Conservation (phyloP, 2,113 vertebrate genomes). For the Brachyhypopomus occidentalis region DNA sequence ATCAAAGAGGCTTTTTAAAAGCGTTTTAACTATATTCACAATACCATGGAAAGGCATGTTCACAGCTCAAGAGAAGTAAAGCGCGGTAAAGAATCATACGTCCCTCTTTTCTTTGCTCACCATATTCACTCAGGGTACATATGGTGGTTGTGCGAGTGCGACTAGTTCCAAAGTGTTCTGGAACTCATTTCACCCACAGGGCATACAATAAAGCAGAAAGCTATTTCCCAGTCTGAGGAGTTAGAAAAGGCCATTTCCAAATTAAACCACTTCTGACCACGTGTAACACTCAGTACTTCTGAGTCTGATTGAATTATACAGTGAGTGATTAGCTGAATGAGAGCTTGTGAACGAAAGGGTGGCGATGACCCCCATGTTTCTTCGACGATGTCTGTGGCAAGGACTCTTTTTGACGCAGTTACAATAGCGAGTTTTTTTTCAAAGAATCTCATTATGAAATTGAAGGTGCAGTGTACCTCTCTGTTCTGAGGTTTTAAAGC, state of each 20-base stretch:
- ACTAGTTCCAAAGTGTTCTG: background rate
- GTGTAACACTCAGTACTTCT: background rate
- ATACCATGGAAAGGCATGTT: no score
- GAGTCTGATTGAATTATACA: conserved; percentile 2
- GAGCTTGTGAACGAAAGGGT: background rate
- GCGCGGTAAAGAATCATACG: background rate
- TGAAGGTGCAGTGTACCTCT: background rate
- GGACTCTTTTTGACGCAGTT: background rate
- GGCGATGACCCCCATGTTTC: background rate
- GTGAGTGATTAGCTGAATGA: conserved; percentile 1
- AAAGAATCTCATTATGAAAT: background rate
- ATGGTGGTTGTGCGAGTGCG: background rate
- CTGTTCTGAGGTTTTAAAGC: no score
- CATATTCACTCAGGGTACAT: background rate
- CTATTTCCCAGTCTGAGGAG: conserved; percentile 1
- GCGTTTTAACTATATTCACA: no score
- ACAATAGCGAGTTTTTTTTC: background rate
- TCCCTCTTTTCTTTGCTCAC: background rate
- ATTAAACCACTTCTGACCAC: background rate
- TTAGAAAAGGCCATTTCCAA: conserved; percentile 16
- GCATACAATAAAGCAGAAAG: background rate
- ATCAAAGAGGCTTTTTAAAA: background rate
- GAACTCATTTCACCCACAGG: conserved; percentile 4
- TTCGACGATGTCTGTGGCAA: no score
- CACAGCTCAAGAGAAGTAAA: background rate